Base-by-base conservation (phyloP, 2,113 vertebrate species). In the Protomyctophum bolini region DNA sequence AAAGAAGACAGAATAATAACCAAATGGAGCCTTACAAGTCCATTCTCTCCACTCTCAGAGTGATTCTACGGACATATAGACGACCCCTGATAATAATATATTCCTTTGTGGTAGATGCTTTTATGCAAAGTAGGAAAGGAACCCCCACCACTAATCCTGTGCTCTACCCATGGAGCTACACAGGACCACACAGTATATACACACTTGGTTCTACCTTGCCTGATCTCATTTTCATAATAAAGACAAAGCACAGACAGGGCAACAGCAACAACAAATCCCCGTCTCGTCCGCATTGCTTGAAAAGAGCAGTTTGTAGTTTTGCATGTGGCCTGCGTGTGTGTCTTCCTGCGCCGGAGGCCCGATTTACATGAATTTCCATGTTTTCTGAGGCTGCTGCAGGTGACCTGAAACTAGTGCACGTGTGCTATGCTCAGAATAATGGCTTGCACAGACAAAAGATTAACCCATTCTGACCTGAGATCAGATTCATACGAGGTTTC, bases 311-410 rank as follows among this genome's bases (percentile, higher is more conserved):
- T 83, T n/a, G 50, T 8, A 66, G 54, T 82, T 91, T 91, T 92
- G 84, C 83, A 87, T 92, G 75, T 77, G 73, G 83, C 46, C 28
- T 63, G 54, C 66, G 70, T 10, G 58, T 78, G 64, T 77, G 75
- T 85, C 62, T 79, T 21, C 77, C 74, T 64, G 63, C 71, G 73
- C 73, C 73, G 76, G 70, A 87, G 66, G 65, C 60, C 49, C 82
- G 64, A 85, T 93, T 91, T 93, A 70, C 87, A 91, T 91, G 51
- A 6, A 86, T 92, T 91, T 91, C 64, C 87, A 85, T 90, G 68
- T 80, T 79, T 80, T 79, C 57, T 68, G 62, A 61, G 63, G 82
- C 69, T 63, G 12, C 46, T 62, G 21, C 21, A 21, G 14, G 62
- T 11, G 67, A 83, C 73, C 80, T 83, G 77, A 63, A 41, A 41